Percentiles rank a stretch among this genome's conserved stretches.
phyloP scores from a whole-genome alignment of 2,797 vertebrate genomes.

The Paramormyrops hopkinsi region DNA sequence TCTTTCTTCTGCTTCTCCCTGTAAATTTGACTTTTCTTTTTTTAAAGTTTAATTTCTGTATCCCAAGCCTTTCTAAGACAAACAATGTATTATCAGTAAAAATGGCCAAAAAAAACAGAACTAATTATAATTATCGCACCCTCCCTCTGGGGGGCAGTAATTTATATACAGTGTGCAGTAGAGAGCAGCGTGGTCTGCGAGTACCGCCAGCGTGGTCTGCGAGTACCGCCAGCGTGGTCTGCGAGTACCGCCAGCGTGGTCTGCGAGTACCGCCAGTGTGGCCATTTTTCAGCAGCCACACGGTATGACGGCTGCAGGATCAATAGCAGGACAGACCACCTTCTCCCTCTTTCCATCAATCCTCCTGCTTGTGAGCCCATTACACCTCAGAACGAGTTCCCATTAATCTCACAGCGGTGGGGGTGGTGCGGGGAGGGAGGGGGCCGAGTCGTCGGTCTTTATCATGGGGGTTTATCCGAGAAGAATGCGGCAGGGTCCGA shows the following conservation, averaged over 20 bases:
- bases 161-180: slow-evolving; percentile 59
- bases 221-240: slow-evolving; percentile 49
- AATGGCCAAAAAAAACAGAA: slow-evolving; percentile 10
- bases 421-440: background rate
- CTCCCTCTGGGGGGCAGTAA: slow-evolving; percentile 45
- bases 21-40: background rate
- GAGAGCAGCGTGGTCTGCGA: slow-evolving; percentile 31
- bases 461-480: background rate
- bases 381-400: slow-evolving; percentile 33
- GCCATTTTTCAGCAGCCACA: slow-evolving; percentile 33
- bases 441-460: background rate
- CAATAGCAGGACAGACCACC: slow-evolving; percentile 34
- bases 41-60: background rate
- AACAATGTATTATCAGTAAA: background rate
- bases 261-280: slow-evolving; percentile 50
- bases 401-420: slow-evolving; percentile 41
- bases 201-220: slow-evolving; percentile 47
- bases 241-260: slow-evolving; percentile 48
- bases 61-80: background rate
- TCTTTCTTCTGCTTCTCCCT: background rate
- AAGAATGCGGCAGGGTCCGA: background rate
- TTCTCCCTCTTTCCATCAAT: slow-evolving; percentile 20
- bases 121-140: slow-evolving; percentile 30
- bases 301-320: slow-evolving; percentile 23
- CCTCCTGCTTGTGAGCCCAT: slow-evolving; percentile 38